Evolutionary conservation across 2,113 vertebrate species (phyloP).

Genomic region (Clarias gariepinus): DNA sequence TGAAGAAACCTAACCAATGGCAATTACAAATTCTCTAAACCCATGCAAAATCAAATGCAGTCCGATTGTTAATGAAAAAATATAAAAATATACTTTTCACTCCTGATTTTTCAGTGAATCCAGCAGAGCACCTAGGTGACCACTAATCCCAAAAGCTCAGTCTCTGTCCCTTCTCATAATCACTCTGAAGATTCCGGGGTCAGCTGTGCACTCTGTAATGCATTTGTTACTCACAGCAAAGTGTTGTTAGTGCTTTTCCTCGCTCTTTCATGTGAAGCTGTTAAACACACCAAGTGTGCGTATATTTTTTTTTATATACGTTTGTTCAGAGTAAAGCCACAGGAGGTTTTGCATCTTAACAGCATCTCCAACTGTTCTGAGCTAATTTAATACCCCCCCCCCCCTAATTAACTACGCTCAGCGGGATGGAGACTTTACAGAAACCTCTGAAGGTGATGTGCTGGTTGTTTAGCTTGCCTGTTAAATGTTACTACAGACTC

Average conservation of each 20-base stretch:
- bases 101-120: conserved; percentile 5
- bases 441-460: background rate
- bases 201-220: conserved; percentile 19
- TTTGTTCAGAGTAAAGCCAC: conserved; percentile 15
- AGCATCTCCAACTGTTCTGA: background rate
- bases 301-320: background rate
- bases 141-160: conserved; percentile 30
- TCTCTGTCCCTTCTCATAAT: conserved; percentile 20
- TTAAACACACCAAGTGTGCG: background rate
- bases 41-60: background rate
- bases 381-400: background rate
- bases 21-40: background rate
- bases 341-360: background rate
- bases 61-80: background rate
- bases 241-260: conserved; percentile 13
- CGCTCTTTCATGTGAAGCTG: background rate
- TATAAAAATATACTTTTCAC: conserved; percentile 19
- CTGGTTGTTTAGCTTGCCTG: background rate
- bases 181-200: conserved; percentile 13
- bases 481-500: background rate
- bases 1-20: background rate
- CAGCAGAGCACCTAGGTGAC: conserved; percentile 34
- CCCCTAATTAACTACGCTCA: background rate
- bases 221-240: conserved; percentile 6
- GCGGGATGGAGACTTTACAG: conserved; percentile 11